Base-by-base conservation (phyloP, 2,888 invertebrate genomes). In the Melanotus villosus region DNA sequence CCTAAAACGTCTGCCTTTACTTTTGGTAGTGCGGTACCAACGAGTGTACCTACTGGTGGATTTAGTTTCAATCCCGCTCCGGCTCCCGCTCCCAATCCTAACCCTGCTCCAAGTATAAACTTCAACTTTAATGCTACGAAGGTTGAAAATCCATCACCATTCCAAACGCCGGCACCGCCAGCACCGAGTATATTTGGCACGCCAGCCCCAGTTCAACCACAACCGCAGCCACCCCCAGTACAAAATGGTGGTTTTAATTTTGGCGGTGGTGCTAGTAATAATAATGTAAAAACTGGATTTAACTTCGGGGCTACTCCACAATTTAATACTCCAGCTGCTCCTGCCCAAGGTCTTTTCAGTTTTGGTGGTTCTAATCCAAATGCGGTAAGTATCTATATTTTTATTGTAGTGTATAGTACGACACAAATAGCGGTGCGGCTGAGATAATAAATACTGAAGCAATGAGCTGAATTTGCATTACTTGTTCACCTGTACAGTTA, bases 191-290 rank as follows among this genome's bases (percentile, higher is more conserved):
- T 74, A 47, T 76, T 73, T 62, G 65, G 71, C 30, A 47, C 67
- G n/a, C 52, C 66, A 14, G 67, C 41, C 21, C 54, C 26, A 23
- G 59, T 52, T 12, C 68, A 56, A 16, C 65, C 50, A 16, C 72
- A 50, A n/a, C 66, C 47, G 4, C 69, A 65, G 10, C 69, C 57
- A 52, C 66, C 52, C 10, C 62, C 72, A n/a, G 50, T 73, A 3
- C 75, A 76, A 36, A 81, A 80, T 66, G 81, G 82, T 1, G 75
- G 75, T 18, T 83, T 83, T 62, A 83, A 79, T 74, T 83, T 83
- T 60, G 71, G 71, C 62, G 80, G 80, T 9, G 54, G 70, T 12
- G 52, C 76, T 3, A 63, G 73, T 18, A 79, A 64, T 62, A 75
- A 71, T 64, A 73, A 71, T 62, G 73, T 72, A 65, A 75, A 73